Percentiles rank a stretch among this genome's conserved stretches.
Evolutionary conservation across 2,113 vertebrate genomes (phyloP).

Genomic region (Asarcornis scutulata): DNA sequence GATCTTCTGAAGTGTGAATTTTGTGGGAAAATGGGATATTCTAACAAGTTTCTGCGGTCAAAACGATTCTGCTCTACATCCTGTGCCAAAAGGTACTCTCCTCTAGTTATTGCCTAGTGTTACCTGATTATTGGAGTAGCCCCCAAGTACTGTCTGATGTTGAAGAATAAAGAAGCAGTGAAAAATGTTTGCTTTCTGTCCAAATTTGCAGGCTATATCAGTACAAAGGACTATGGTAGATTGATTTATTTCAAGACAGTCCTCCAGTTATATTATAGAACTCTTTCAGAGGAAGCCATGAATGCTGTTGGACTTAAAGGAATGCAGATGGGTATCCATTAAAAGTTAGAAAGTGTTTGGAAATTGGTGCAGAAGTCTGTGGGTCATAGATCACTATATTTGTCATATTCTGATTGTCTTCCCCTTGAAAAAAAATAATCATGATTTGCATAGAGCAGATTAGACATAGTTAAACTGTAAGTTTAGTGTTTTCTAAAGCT

Average conservation of each 20-base stretch:
- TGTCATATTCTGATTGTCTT: not conserved
- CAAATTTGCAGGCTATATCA: not conserved
- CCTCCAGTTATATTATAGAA: not conserved
- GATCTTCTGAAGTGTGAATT: constrained; percentile 95
- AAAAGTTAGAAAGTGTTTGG: not conserved
- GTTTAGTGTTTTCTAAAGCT: not conserved
- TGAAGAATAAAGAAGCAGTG: not conserved
- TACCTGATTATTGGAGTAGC: not conserved
- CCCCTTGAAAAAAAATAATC: not conserved
- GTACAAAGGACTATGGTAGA: not conserved
- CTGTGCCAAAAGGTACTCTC: constrained; percentile 90
- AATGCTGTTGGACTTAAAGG: not conserved
- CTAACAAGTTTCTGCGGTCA: constrained; percentile 91
- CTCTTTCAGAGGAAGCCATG: not conserved
- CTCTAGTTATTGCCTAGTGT: not conserved
- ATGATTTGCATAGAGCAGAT: not conserved
- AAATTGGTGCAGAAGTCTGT: not conserved
- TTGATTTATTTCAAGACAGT: not conserved
- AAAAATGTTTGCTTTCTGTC: not conserved
- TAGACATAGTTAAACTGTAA: not conserved
- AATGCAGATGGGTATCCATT: not conserved
- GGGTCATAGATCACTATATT: not conserved
- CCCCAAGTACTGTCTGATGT: not conserved
- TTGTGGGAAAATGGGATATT: constrained; percentile 93
- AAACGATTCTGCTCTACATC: constrained; percentile 97